Evolutionary conservation across 2,113 vertebrate species (phyloP), one percentile per base, ranked within the genome.

Genomic region (Pogonocichla stellata): DNA sequence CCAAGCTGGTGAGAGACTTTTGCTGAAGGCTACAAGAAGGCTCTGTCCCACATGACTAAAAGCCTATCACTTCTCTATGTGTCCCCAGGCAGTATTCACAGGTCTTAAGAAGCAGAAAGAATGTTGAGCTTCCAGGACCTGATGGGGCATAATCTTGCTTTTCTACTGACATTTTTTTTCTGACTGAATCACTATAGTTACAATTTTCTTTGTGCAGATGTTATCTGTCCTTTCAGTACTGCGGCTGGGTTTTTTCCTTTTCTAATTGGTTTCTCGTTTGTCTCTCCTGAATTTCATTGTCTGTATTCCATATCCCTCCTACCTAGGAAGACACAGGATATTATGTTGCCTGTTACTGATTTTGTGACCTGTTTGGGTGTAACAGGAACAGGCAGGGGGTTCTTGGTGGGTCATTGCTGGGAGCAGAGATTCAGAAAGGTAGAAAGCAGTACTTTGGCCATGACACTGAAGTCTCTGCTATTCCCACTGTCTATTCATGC

Each of bases 331-430:
- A 64, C 42, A 36, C 48, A 75, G 31, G 82, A 65, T 48, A 40
- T 45, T 60, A 34, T 9, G 19, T 15, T 75, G 7, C 14, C 36
- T n/a, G 19, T 43, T 75, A 12, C 5, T 64, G 57, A 79, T 8
- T 60, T 79, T 43, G 31, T 66, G n/a, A 47, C 26, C 33, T 3
- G 1, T 56, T 84, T 53, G 24, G 6, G 14, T 71, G 56, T 28
- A 70, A 62, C 1, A 8, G 47, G 23, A 67, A 57, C 3, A 29
- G 23, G 6, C 5, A 3, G 9, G 13, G 3, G 4, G 2, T 47
- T 61, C 31, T 75, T 4, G 1, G 15, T 57, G 20, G 12, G n/a
- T 81, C n/a, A 45, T 7, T 60, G 10, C 19, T 88, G 23, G 28
- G 8, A 74, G 24, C 34, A 93, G 48, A 81, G 95, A 38, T 9